Evolutionary conservation across 1,140 invertebrate genomes (phyloP).

Genomic region (Halictus rubicundus): DNA sequence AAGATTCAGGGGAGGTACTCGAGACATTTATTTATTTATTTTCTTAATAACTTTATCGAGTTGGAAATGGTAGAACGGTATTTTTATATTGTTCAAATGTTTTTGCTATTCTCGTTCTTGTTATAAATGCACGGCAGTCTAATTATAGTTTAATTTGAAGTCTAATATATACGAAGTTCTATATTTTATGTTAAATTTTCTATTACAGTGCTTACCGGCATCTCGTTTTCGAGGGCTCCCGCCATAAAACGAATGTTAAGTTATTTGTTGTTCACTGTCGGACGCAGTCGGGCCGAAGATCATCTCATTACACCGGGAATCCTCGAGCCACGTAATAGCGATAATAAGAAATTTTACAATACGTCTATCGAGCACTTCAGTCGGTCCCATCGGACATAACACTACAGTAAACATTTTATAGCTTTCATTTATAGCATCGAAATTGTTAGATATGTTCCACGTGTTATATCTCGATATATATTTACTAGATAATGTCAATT

Average conservation of each 20-base stretch:
- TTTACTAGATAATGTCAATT: background rate
- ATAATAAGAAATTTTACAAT: background rate
- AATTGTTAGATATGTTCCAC: background rate
- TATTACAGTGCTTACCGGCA: background rate
- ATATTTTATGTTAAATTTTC: no score
- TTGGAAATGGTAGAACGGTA: no score
- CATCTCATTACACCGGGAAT: background rate
- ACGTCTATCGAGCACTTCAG: background rate
- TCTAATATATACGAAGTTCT: no score
- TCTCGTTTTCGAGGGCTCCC: no score
- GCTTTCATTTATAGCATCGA: background rate
- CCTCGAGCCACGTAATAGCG: background rate
- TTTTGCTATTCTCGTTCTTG: no score
- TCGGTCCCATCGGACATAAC: background rate
- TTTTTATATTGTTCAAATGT: no score
- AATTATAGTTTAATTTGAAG: no score
- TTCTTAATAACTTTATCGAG: no score
- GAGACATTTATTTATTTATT: no score
- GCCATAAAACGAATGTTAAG: background rate
- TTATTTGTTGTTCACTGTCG: background rate
- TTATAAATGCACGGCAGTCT: no score
- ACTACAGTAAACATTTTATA: conserved; percentile 1
- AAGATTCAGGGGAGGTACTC: no score
- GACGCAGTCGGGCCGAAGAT: background rate
- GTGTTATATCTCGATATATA: background rate